Percentiles rank a stretch among this genome's conserved stretches.
Evolutionary conservation across 1,140 invertebrate genomes (phyloP).

Genomic region (Bombus waltoni): DNA sequence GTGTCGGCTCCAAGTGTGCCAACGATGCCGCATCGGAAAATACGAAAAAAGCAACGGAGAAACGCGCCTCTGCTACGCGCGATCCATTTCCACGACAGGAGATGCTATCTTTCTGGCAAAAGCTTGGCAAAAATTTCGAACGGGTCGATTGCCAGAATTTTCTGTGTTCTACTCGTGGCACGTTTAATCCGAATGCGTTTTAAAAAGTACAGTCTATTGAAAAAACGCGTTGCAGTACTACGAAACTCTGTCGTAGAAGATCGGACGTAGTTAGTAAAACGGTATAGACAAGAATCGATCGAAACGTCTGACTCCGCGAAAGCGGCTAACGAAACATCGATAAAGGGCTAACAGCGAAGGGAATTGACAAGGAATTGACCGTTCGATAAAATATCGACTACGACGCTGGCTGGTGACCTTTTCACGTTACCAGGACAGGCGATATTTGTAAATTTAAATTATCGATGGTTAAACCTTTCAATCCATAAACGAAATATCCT

Average conservation of each 20-base stretch:
- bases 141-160: background rate
- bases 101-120: background rate
- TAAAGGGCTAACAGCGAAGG: background rate
- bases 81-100: background rate
- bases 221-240: too few relatives aligned
- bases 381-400: background rate
- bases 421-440: background rate
- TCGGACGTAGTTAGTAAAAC: background rate
- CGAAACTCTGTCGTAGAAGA: too few relatives aligned
- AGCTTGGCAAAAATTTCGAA: background rate
- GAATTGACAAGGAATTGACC: background rate
- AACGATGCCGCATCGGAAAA: slow-evolving; percentile 8
- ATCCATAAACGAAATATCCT: background rate
- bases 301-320: background rate
- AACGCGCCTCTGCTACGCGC: background rate
- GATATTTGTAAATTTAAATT: background rate
- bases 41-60: background rate
- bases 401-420: background rate
- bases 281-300: background rate
- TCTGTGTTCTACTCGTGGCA: too few relatives aligned
- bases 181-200: too few relatives aligned
- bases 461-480: background rate
- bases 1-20: slow-evolving; percentile 38
- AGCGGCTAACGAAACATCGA: background rate
- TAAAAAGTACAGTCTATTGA: too few relatives aligned